Base-by-base conservation (phyloP, 2,797 vertebrate species). In the Hapalemur alaotrensis region DNA sequence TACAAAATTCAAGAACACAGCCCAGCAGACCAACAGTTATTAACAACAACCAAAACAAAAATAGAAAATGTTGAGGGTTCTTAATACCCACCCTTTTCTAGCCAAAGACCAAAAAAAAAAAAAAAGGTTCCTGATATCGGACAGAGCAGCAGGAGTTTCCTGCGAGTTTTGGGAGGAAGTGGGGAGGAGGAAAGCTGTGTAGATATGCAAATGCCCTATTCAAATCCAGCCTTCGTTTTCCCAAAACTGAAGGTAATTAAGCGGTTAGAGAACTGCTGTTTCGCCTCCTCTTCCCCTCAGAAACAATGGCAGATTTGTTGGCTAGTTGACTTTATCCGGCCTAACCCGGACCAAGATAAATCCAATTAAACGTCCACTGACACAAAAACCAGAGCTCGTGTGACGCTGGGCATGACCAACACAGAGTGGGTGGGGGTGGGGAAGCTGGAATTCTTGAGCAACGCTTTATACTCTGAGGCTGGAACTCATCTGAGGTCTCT, bases 291-390 rank as follows among this genome's bases (percentile, higher is more conserved):
- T 86, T 63, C 32, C 57, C 54, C n/a, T 85, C 38, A 89, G 73
- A 95, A 95, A 93, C 65, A 87, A 88, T 57, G 13, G 0, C 0
- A 28, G 30, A 59, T 35, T 13, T 97, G 90, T 35, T 83, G 83
- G 94, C 78, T 69, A 73, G 73, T 82, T 97, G 88, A 97, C 93
- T 97, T 89, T 89, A 92, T 91, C 80, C 15, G 3, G 70, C 61
- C 96, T 82, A 93, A 50, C 14, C 54, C 79, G 48, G 7, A 85
- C 57, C 25, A 79, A 70, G 69, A 92, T 85, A 96, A 95, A 78
- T 46, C 76, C 82, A 97, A 96, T 70, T 83, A 95, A 93, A 70
- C 4, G 3, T 76, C 79, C 93, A 95, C 89, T 30, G 93, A 97
- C 89, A 81, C 38, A 78, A 89, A 96, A 83, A 25, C 69, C 22